phyloP scores from a whole-genome alignment of 1,140 invertebrate species.

The Drosophila rhopaloa region DNA sequence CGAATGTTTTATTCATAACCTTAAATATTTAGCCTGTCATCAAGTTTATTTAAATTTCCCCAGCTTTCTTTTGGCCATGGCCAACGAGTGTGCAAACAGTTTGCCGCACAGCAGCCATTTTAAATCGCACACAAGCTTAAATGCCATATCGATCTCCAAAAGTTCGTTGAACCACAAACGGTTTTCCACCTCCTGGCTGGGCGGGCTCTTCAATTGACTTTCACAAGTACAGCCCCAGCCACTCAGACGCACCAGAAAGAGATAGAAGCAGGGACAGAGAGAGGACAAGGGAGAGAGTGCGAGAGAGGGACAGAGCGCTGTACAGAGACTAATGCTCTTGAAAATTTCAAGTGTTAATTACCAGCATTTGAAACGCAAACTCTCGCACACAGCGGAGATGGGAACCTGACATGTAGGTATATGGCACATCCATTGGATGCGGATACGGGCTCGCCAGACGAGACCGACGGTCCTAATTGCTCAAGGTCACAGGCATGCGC shows the following conservation, averaged over 20 bases:
- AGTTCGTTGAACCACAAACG: constrained; percentile 66
- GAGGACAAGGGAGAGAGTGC: constrained; percentile 1
- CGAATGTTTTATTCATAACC: constrained; percentile 79
- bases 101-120: constrained; percentile 55
- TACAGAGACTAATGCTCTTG: constrained; percentile 64
- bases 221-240: constrained; percentile 56
- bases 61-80: constrained; percentile 20
- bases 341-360: constrained; percentile 79
- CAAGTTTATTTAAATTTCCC: constrained; percentile 60
- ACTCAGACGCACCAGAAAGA: constrained; percentile 54
- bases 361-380: constrained; percentile 56
- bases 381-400: constrained; percentile 9
- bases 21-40: constrained; percentile 59
- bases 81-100: constrained; percentile 17
- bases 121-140: constrained; percentile 36
- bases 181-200: constrained; percentile 27
- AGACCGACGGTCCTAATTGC: constrained; percentile 67
- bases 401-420: constrained; percentile 49
- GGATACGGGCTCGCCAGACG: constrained; percentile 31
- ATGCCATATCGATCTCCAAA: constrained; percentile 53
- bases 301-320: constrained; percentile 23
- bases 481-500: constrained; percentile 80
- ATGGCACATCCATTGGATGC: constrained; percentile 57
- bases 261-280: neutral
- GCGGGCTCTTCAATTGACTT: constrained; percentile 57